Evolutionary conservation across 2,797 vertebrate genomes (phyloP).

Genomic region (Pantherophis alleghaniensis): DNA sequence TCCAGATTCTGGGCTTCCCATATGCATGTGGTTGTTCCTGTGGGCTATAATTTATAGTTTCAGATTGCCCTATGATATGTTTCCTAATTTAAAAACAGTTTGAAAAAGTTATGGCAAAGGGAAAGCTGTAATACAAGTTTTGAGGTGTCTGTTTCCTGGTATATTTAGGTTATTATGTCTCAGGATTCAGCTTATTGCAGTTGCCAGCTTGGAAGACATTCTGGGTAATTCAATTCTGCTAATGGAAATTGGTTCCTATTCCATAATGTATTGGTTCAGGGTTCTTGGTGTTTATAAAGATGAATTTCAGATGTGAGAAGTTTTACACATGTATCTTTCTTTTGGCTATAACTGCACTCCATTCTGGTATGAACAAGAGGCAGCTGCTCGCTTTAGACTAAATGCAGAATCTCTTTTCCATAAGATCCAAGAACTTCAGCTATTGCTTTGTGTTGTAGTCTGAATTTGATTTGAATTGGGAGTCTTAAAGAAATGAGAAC

Average conservation of each 20-base stretch:
- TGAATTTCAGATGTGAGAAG: slow-evolving; percentile 22
- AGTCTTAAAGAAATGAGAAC: not conserved
- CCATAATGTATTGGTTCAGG: slow-evolving; percentile 31
- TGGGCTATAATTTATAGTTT: not conserved
- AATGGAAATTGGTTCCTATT: slow-evolving; percentile 31
- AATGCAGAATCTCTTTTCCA: not conserved
- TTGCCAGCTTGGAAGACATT: slow-evolving; percentile 25
- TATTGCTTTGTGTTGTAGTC: not conserved
- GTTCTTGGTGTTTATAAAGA: slow-evolving; percentile 29
- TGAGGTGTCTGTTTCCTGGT: not conserved
- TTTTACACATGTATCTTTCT: slow-evolving; percentile 14
- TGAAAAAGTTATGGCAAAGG: not conserved
- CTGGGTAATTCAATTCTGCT: slow-evolving; percentile 31
- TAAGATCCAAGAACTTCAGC: not conserved
- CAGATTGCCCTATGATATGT: not conserved
- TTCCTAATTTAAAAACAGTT: slow-evolving; percentile 4
- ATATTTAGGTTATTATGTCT: slow-evolving; percentile 15
- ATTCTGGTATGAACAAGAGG: slow-evolving; percentile 2
- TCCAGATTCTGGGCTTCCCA: not conserved
- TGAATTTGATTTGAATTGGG: not conserved
- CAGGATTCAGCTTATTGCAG: slow-evolving; percentile 9
- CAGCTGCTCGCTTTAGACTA: slow-evolving; percentile 20
- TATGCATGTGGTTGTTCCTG: not conserved
- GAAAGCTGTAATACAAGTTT: not conserved
- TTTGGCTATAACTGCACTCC: slow-evolving; percentile 7